Base-by-base conservation (phyloP, 2,888 invertebrate species). In the Phaonia tiefii region DNA sequence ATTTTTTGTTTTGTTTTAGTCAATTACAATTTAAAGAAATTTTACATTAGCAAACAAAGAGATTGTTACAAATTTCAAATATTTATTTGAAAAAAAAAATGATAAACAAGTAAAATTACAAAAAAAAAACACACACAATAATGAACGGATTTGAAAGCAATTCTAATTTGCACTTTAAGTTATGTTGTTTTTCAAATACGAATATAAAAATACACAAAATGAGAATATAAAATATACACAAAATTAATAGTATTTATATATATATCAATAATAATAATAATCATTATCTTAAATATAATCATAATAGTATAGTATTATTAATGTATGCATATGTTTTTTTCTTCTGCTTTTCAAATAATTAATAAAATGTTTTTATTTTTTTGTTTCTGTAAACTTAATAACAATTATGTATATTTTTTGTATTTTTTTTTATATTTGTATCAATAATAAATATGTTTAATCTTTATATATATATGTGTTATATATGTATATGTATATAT, bases 371-470 rank as follows among this genome's bases (percentile, higher is more conserved):
- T 39, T 60, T 39, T 46, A 20, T 75, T 22, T 67, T 37, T 49
- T 26, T 56, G 17, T 56, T 65, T 20, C 71, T 79, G 74, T 76
- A 74, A 80, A 73, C 67, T 78, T 79, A 78, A 73, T 82, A 79
- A 83, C 80, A 82, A 76, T 82, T 82, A 72, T 75, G 65, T 78
- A 60, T 5, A 31, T 3, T 31, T 42, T 63, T 10, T 72, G 65
- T 44, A 65, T 49, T 69, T 60, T 71, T 13, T 54, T 54, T 8
- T 51, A 1, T 20, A 22, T 17, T 22, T 51, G 20, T 51, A 51
- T 51, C 54, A 25, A 26, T 70, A 56, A 56, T 56, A 56, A 44
- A 75, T 49, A 44, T 75, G 44, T 71, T n/a, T 31, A 5, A 54
- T 37, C 46, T 60, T 54, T 63, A 60, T 70, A 63, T 42, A 10